These are phyloP conservation scores for Eutolmus rufibarbis DNA, from an alignment of 2,888 invertebrate genomes.

Conservation along the genomic window DNA sequence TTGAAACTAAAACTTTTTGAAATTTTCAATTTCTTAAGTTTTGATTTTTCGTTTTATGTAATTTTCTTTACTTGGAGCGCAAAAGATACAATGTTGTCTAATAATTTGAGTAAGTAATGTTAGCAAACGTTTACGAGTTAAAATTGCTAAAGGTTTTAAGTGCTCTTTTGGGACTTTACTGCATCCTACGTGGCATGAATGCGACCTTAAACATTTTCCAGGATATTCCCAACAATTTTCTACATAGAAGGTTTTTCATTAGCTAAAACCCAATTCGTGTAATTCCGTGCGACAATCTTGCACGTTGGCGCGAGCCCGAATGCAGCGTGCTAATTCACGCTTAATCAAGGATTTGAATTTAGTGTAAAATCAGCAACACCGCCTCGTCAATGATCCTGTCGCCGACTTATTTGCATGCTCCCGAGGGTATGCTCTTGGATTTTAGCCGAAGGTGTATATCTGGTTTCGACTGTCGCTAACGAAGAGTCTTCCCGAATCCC, in stretches of 20 bases:
- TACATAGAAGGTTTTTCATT: background rate
- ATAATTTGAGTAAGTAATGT: too few relatives aligned
- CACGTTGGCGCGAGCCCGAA: background rate
- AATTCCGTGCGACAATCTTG: background rate
- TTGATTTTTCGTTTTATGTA: too few relatives aligned
- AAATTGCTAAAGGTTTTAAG: background rate
- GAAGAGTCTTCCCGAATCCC: background rate
- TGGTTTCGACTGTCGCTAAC: background rate
- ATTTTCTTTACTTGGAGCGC: too few relatives aligned
- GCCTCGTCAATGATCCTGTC: background rate
- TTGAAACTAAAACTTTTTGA: too few relatives aligned
- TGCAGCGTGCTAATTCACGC: background rate
- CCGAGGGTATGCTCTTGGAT: background rate
- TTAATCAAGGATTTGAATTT: slow-evolving; percentile 21
- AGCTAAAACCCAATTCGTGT: background rate
- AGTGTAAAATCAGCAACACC: background rate
- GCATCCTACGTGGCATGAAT: background rate
- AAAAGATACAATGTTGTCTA: too few relatives aligned
- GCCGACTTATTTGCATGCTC: slow-evolving; percentile 8
- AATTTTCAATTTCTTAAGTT: too few relatives aligned
- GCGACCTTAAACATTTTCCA: background rate
- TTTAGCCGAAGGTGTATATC: background rate
- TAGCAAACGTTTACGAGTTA: too few relatives aligned
- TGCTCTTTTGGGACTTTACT: background rate
- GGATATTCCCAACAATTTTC: background rate